Conservation (phyloP, 1,140 invertebrate species). For the Coelopa frigida region DNA sequence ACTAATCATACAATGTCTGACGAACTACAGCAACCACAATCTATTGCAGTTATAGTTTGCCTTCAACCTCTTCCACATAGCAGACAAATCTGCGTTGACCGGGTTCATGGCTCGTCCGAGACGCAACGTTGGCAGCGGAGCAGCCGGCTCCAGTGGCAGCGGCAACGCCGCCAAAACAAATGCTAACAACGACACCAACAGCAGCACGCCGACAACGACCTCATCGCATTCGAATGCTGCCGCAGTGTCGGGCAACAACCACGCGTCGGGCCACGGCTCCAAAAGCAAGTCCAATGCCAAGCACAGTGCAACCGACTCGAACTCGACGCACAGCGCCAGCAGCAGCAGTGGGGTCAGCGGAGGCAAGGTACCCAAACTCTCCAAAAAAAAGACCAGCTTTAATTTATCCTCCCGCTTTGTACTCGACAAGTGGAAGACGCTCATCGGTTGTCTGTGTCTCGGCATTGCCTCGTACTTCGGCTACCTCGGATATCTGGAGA, state of each 20-base stretch:
- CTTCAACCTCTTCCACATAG: too few relatives aligned
- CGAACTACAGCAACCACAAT: too few relatives aligned
- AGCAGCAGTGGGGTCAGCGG: background rate
- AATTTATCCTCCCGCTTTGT: constrained; percentile 25
- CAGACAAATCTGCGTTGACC: too few relatives aligned
- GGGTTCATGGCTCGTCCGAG: background rate
- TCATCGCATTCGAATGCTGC: too few relatives aligned
- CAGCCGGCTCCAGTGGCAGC: background rate
- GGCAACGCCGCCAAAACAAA: background rate
- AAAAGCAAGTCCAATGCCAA: background rate
- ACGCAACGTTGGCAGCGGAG: background rate
- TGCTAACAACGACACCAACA: background rate
- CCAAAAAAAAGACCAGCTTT: constrained; percentile 15
- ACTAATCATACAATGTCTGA: too few relatives aligned
- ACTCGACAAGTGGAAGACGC: constrained; percentile 37
- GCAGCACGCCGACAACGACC: too few relatives aligned
- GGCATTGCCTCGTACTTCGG: constrained; percentile 63
- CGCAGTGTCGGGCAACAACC: too few relatives aligned
- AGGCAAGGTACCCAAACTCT: background rate
- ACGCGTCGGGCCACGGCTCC: background rate
- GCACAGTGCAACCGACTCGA: background rate
- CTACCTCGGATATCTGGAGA: constrained; percentile 76
- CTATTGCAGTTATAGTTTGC: too few relatives aligned
- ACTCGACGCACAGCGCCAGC: constrained; percentile 1
- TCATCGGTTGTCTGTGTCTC: constrained; percentile 42